Base-by-base conservation (phyloP, 2,797 vertebrate genomes). In the Tokudaia muenninki region DNA sequence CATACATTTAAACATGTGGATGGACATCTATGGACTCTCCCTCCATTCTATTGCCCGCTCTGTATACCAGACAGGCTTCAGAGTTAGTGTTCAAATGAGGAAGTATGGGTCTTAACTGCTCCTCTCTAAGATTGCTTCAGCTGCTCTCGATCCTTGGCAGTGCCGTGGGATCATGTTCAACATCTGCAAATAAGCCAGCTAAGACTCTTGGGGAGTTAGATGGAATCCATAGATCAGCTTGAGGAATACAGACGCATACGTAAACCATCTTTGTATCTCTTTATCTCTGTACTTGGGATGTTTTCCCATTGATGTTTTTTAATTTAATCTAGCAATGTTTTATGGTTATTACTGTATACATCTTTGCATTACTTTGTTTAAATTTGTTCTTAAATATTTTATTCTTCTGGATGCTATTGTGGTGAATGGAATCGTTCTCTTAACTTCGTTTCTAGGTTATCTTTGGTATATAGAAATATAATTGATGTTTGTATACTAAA, bases 371-470 rank as follows among this genome's bases (percentile, higher is more conserved):
- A 37, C 12, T 87, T 52, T 37, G 16, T 47, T 63, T 89, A 55
- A 80, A 59, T 86, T 75, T 90, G 63, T 75, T 72, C 57, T 59
- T 91, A 70, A 65, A 50, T 50, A 57, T 84, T 80, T 87, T 90
- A 65, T 80, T 72, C 57, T 59, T 83, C 29, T 77, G 90, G 44
- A 72, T 90, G 19, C 19, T 80, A 13, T 80, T 87, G 29, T 59
- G 59, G 29, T 59, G 59, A 93, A 81, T 93, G 70, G 70, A 72
- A 72, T 95, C 47, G 47, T 26, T n/a, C 52, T 70, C 19, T 50
- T 70, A n/a, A n/a, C 34, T 72, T 37, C 21, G n/a, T 55, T 55
- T 37, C 47, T 72, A 29, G 47, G 26, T 87, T 84, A 72, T 90
- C 57, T 34, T 86, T 63, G 50, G n/a, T 78, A 19, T 82, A 41